Percentiles rank a stretch among this genome's conserved stretches.
phyloP scores from a whole-genome alignment of 2,113 vertebrate species.

The Megaceryle maxima region DNA sequence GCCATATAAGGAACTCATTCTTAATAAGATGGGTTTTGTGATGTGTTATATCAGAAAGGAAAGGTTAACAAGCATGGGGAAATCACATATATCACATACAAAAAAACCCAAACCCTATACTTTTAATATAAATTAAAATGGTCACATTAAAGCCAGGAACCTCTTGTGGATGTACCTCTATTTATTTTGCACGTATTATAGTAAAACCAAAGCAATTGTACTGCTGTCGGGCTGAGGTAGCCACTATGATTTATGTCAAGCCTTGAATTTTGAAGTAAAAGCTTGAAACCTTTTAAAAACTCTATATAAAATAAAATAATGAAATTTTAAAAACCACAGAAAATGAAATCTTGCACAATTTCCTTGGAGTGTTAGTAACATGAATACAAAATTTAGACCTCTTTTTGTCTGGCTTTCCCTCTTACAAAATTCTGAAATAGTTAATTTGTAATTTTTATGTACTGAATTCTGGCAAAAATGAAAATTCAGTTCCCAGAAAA shows the following conservation, averaged over 20 bases:
- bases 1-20: rapidly evolving
- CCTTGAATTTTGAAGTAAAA: background rate
- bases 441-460: background rate
- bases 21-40: background rate
- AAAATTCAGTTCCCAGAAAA: background rate
- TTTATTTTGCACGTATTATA: background rate
- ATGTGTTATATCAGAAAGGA: background rate
- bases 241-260: background rate
- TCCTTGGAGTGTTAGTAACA: background rate
- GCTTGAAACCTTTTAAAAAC: background rate
- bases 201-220: background rate
- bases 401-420: background rate
- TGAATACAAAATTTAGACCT: background rate
- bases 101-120: background rate
- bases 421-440: background rate
- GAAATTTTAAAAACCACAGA: background rate
- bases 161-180: background rate
- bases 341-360: background rate
- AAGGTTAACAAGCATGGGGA: background rate
- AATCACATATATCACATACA: background rate
- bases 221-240: background rate
- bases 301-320: too few relatives aligned
- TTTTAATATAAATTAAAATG: background rate
- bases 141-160: background rate
- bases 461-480: background rate